These are phyloP conservation scores for Pyralis farinalis DNA, from an alignment of 2,888 invertebrate genomes.

Conservation along the genomic window DNA sequence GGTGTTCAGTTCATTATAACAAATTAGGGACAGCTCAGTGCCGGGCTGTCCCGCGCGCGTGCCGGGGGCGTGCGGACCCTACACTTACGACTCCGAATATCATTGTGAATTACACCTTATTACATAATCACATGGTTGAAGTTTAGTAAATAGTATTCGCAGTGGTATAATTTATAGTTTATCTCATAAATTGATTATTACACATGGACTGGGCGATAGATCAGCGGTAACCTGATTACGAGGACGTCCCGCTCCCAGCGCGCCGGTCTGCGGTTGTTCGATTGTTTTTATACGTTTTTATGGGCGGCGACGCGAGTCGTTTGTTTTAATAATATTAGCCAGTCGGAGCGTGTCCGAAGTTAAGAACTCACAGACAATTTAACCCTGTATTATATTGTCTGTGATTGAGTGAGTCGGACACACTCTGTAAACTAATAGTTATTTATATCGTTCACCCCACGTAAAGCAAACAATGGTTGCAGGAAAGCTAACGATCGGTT, in stretches of 20 bases:
- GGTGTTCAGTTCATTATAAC: constrained; percentile 50
- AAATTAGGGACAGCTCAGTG: constrained; percentile 41
- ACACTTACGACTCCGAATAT: background rate
- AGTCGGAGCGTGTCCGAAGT: background rate
- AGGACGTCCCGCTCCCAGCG: constrained; percentile 10
- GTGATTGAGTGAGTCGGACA: background rate
- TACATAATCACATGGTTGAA: constrained; percentile 5
- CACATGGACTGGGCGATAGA: constrained; percentile 58
- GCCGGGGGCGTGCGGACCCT: constrained; percentile 13
- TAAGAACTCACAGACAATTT: background rate
- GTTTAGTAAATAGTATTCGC: constrained; percentile 1
- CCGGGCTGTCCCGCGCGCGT: constrained; percentile 14
- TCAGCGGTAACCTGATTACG: constrained; percentile 60
- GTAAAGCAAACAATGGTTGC: too few relatives aligned
- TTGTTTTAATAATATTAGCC: constrained; percentile 8
- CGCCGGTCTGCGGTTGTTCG: constrained; percentile 19
- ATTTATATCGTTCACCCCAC: too few relatives aligned
- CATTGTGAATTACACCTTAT: constrained; percentile 15
- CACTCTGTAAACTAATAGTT: too few relatives aligned
- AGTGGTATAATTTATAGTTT: constrained; percentile 67
- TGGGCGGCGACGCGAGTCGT: background rate
- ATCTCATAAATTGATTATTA: constrained; percentile 67
- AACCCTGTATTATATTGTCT: background rate
- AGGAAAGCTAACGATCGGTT: too few relatives aligned
- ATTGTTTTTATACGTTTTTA: constrained; percentile 9